A percentile compares a stretch with the other conserved stretches of the same genome.
phyloP scores from a whole-genome alignment of 2,888 invertebrate genomes.

The Spodoptera littoralis region DNA sequence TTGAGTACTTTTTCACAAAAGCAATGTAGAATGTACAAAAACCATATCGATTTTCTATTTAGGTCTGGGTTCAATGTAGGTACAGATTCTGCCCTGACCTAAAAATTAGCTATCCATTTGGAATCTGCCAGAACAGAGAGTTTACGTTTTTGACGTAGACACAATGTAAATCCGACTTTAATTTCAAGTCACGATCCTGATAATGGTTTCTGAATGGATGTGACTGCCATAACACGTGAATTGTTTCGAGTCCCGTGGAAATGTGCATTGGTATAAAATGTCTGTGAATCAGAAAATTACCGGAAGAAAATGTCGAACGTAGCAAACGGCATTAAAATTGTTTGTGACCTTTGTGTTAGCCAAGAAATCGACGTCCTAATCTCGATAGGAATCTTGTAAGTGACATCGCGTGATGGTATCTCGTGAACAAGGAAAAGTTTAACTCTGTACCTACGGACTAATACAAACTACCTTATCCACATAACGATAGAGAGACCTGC shows the following conservation, averaged over 20 bases:
- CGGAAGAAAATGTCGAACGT: constrained; percentile 12
- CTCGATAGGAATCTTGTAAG: constrained; percentile 24
- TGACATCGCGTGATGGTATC: constrained; percentile 43
- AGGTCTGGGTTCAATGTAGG: constrained; percentile 33
- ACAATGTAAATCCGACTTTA: constrained; percentile 17
- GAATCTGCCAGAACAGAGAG: constrained; percentile 29
- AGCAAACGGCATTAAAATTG: constrained; percentile 12
- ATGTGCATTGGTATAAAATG: constrained; percentile 11
- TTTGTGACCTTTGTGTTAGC: constrained; percentile 15
- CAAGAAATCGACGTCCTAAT: constrained; percentile 27
- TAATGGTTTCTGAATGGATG: constrained; percentile 35
- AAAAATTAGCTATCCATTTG: constrained; percentile 17
- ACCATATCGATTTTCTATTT: constrained; percentile 40
- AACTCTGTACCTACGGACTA: constrained; percentile 19
- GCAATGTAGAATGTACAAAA: constrained; percentile 1
- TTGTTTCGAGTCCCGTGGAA: constrained; percentile 8
- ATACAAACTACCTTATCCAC: constrained; percentile 26
- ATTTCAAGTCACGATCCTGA: constrained; percentile 25
- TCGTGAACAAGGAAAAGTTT: constrained; percentile 27
- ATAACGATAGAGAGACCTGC: constrained; percentile 20
- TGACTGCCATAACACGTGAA: constrained; percentile 13
- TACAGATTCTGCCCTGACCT: constrained; percentile 28
- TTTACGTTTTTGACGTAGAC: constrained; percentile 22
- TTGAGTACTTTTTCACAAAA: constrained; percentile 10
- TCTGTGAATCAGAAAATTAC: constrained; percentile 5